A percentile compares a stretch with the other conserved stretches of the same genome.
These are phyloP conservation scores for Chrysemys picta DNA, from an alignment of 2,113 vertebrate species.

Conservation along the genomic window DNA sequence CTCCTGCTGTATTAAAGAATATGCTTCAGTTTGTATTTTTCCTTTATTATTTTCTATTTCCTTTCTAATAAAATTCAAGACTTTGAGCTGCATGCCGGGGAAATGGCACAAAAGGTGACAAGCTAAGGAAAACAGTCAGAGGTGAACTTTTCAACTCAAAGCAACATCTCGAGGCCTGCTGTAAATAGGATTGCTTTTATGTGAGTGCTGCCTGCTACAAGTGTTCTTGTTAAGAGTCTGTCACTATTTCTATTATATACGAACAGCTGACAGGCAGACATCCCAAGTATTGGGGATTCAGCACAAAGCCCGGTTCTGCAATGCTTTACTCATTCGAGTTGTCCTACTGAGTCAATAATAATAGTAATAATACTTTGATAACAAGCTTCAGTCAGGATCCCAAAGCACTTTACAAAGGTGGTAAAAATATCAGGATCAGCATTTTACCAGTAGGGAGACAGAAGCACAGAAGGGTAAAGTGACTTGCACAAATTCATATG, in stretches of 20 bases:
- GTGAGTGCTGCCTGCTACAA: conserved; percentile 19
- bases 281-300: background rate
- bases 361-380: fast-evolving
- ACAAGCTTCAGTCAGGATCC: background rate
- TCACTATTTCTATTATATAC: background rate
- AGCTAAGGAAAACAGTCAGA: conserved; percentile 10
- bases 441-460: background rate
- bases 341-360: fast-evolving
- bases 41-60: conserved; percentile 61
- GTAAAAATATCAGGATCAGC: background rate
- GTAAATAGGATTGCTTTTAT: conserved; percentile 55
- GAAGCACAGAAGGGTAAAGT: background rate
- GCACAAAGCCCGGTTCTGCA: fast-evolving
- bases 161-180: conserved; percentile 33
- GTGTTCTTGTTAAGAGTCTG: conserved; percentile 24
- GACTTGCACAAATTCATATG: background rate
- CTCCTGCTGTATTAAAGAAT: conserved; percentile 36
- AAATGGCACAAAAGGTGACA: conserved; percentile 26
- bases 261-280: background rate
- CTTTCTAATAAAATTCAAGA: conserved; percentile 10
- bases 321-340: fast-evolving
- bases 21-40: background rate
- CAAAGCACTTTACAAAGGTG: background rate
- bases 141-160: conserved; percentile 62
- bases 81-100: conserved; percentile 23